Evolutionary conservation across 2,888 invertebrate species (phyloP).

Genomic region (Acleris emargana): DNA sequence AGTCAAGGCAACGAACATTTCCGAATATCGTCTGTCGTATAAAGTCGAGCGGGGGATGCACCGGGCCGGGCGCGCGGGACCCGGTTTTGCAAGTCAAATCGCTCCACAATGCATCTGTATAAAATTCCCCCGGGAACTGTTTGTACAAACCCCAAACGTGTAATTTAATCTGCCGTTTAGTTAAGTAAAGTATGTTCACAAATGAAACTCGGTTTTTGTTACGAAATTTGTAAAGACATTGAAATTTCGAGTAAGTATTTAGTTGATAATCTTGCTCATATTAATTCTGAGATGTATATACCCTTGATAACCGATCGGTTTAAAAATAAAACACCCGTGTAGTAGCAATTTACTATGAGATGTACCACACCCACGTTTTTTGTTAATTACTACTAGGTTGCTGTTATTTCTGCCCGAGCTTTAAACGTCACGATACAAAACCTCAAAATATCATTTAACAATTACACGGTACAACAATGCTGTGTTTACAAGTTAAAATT

Average conservation of each 20-base stretch:
- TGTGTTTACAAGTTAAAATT: not conserved
- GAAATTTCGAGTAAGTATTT: too few relatives aligned
- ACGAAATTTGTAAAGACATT: too few relatives aligned
- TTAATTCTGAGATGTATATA: too few relatives aligned
- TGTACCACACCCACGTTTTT: too few relatives aligned
- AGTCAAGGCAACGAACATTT: constrained; percentile 33
- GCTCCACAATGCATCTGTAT: constrained; percentile 32
- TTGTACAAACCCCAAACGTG: constrained; percentile 21
- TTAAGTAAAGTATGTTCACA: too few relatives aligned
- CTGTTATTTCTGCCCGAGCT: not conserved
- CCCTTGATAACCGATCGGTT: too few relatives aligned
- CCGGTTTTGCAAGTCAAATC: constrained; percentile 34
- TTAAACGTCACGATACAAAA: constrained; percentile 2
- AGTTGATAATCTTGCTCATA: too few relatives aligned
- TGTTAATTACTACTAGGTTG: not conserved
- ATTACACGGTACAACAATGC: constrained; percentile 2
- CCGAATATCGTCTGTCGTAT: constrained; percentile 33
- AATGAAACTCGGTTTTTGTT: too few relatives aligned
- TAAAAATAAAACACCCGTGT: too few relatives aligned
- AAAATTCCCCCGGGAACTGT: constrained; percentile 23
- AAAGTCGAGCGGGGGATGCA: constrained; percentile 25
- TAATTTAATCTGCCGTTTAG: constrained; percentile 17
- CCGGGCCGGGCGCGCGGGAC: constrained; percentile 15
- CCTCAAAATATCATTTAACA: not conserved
- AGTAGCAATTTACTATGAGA: too few relatives aligned